A percentile compares a stretch with the other conserved stretches of the same genome.
Evolutionary conservation across 2,888 invertebrate species (phyloP).

Genomic region (Mayetiola destructor): DNA sequence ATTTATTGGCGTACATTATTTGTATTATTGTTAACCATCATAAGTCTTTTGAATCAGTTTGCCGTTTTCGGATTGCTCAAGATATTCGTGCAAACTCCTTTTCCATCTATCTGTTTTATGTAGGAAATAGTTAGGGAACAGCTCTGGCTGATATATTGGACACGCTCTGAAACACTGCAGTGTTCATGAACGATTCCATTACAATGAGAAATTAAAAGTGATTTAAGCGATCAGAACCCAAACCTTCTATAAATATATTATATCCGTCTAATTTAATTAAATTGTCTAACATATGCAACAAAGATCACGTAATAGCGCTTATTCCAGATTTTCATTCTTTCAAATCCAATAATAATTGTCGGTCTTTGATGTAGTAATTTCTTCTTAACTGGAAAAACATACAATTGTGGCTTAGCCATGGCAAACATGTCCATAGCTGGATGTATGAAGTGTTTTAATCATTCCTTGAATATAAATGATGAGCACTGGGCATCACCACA

Average conservation of each 20-base stretch:
- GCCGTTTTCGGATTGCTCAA: too few species aligned
- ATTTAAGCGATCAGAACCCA: background rate
- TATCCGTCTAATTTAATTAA: constrained; percentile 8
- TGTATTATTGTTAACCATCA: too few species aligned
- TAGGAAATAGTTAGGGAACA: background rate
- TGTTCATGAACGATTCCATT: background rate
- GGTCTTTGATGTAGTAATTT: constrained; percentile 4
- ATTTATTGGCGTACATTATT: too few species aligned
- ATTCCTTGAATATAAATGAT: too few species aligned
- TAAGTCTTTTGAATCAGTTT: too few species aligned
- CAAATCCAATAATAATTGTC: constrained; percentile 12
- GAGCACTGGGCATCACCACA: too few species aligned
- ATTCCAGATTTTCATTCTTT: background rate
- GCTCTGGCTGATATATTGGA: background rate
- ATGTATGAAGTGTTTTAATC: too few species aligned
- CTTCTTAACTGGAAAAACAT: too few species aligned
- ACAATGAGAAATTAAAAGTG: background rate
- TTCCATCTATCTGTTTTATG: background rate
- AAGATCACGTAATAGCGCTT: constrained; percentile 7
- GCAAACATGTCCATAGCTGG: too few species aligned
- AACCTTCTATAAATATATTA: background rate
- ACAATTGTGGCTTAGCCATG: too few species aligned
- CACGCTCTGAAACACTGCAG: background rate
- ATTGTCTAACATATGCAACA: constrained; percentile 1
- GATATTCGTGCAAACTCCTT: background rate